Evolutionary conservation across 1,140 invertebrate genomes (phyloP).

Genomic region (Zaprionus capensis): DNA sequence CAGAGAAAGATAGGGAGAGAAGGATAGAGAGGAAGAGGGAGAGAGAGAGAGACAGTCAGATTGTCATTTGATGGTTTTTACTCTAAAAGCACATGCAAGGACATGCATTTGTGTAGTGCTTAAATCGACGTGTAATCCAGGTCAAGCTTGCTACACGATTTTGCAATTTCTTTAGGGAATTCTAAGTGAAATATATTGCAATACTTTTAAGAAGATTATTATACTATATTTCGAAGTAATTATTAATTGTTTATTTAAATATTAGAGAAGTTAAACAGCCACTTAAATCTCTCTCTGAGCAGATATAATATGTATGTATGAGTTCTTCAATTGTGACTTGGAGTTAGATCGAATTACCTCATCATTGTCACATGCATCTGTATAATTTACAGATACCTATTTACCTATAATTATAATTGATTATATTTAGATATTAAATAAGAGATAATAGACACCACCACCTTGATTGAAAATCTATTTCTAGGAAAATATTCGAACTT

Average conservation of each 20-base stretch:
- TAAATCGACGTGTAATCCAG: background rate
- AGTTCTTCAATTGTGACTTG: no score
- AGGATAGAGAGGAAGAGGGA: background rate
- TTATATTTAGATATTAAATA: no score
- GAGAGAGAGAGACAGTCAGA: background rate
- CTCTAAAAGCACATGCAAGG: background rate
- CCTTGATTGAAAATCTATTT: background rate
- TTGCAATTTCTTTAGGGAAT: background rate
- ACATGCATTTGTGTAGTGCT: background rate
- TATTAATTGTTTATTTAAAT: no score
- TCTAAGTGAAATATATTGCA: background rate
- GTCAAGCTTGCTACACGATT: background rate
- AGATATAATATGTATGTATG: no score
- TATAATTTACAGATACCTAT: no score
- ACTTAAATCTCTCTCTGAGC: no score
- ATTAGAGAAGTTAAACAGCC: no score
- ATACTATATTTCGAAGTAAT: background rate
- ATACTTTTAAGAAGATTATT: background rate
- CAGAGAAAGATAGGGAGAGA: conserved; percentile 4
- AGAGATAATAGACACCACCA: background rate
- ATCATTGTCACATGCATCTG: no score
- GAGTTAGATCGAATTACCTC: accelerated
- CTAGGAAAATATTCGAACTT: background rate
- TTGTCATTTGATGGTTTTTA: background rate
- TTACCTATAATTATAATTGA: no score